Base-by-base conservation (phyloP, 1,140 invertebrate species). In the Drosophila pseudoobscura region DNA sequence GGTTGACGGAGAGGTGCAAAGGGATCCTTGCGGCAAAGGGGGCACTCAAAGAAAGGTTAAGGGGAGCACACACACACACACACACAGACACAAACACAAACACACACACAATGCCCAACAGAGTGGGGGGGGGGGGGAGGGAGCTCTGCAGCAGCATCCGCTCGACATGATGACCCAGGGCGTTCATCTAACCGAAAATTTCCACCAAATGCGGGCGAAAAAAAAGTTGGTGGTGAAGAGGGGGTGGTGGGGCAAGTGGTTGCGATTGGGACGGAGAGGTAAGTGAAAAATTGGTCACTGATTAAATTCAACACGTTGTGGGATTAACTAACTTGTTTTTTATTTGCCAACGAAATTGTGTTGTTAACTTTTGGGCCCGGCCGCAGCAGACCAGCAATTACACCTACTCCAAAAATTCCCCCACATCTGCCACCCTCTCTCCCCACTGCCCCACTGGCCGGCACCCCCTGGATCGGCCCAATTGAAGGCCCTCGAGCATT, bases 271-370 rank as follows among this genome's bases (percentile, higher is more conserved):
- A 7, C 8, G 13, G 55, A 35, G 60, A 53, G 78, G 75, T 64
- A 73, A 87, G 78, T 87, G 83, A 88, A 87, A 87, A 87, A 87
- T 82, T 88, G 83, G 83, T 75, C 83, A 87, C 83, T 87, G 83
- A 87, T 87, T 87, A 87, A 87, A 87, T 87, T 88, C 83, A 87
- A 87, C 83, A 87, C 83, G 83, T 88, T 87, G 83, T 82, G 78
- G 83, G 83, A 87, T 88, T 87, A 88, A 87, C 83, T 87, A 87
- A 87, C 83, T 87, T 87, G 83, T 88, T 88, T 87, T 88, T 87
- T 87, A 88, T 87, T 87, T 87, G 50, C 60, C 71, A 78, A 59
- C 78, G 74, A 88, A 87, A 87, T 78, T 88, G 78, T 88, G 82
- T 83, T 87, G 82, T 87, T 87, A 87, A 82, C 82, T 87, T 87